Conservation (phyloP, 2,888 invertebrate genomes). For the Nyleta sp. region DNA sequence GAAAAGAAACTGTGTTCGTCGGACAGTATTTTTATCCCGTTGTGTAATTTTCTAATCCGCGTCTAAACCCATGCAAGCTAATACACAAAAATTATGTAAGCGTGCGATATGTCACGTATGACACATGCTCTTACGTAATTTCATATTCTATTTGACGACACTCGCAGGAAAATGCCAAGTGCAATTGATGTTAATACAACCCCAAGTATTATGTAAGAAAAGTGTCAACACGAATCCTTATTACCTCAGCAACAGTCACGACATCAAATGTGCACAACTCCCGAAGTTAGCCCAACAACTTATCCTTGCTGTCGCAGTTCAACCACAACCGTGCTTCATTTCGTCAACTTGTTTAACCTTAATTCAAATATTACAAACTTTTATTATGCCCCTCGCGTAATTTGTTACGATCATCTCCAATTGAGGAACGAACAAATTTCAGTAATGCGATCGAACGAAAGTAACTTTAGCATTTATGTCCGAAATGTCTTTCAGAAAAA, state of each 20-base stretch:
- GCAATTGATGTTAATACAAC: conserved; percentile 40
- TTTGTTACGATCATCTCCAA: too few relatives aligned
- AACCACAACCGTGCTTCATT: too few relatives aligned
- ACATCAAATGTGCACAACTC: conserved; percentile 14
- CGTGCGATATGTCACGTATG: conserved; percentile 16
- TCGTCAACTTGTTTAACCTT: too few relatives aligned
- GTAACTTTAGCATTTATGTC: too few relatives aligned
- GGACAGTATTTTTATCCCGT: too few relatives aligned
- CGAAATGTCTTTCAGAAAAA: too few relatives aligned
- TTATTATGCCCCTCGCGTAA: too few relatives aligned
- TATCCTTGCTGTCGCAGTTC: too few relatives aligned
- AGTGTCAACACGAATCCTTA: conserved; percentile 42
- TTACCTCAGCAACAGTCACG: conserved; percentile 25
- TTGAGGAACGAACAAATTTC: too few relatives aligned
- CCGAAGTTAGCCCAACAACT: not conserved
- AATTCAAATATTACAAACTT: too few relatives aligned
- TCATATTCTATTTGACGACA: conserved; percentile 42
- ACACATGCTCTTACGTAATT: conserved; percentile 27
- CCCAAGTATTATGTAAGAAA: conserved; percentile 43
- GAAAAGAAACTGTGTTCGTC: too few relatives aligned
- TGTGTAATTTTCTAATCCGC: conserved; percentile 7
- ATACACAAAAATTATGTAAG: conserved; percentile 37
- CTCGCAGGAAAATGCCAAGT: conserved; percentile 18
- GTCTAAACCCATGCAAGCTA: conserved; percentile 2
- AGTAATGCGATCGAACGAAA: too few relatives aligned